A percentile compares a stretch with the other conserved stretches of the same genome.
These are phyloP conservation scores for Babylonia areolata DNA, from an alignment of 1,140 invertebrate species.

Conservation along the genomic window DNA sequence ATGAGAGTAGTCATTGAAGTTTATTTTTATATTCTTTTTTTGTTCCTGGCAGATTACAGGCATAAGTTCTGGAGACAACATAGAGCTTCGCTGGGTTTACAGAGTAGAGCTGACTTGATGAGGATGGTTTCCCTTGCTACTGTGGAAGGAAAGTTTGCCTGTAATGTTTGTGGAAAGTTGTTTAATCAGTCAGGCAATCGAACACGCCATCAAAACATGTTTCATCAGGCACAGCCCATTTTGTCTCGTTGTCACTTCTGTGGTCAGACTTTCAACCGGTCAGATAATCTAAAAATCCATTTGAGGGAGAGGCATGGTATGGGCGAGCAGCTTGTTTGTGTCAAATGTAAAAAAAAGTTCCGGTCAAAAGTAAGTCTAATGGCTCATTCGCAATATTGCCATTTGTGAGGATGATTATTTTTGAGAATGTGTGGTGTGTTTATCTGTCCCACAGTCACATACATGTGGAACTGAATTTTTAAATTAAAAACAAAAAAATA, in stretches of 20 bases:
- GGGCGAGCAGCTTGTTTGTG: conserved; percentile 25
- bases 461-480: too few relatives aligned
- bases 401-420: too few relatives aligned
- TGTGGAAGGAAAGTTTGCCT: not conserved
- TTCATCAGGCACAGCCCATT: not conserved
- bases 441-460: too few relatives aligned
- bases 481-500: not conserved
- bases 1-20: too few relatives aligned
- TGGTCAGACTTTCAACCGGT: conserved; percentile 15
- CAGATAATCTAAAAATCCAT: conserved; percentile 21
- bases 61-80: conserved; percentile 4
- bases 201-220: conserved; percentile 17
- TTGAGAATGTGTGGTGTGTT: too few relatives aligned
- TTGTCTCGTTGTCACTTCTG: not conserved
- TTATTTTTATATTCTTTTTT: not conserved
- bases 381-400: not conserved
- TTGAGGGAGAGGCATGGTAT: conserved; percentile 31
- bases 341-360: not conserved
- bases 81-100: not conserved
- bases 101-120: conserved; percentile 7
- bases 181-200: conserved; percentile 16
- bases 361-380: conserved; percentile 7
- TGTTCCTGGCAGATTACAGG: conserved; percentile 15
- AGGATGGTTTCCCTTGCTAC: not conserved
- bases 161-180: conserved; percentile 15